Base-by-base conservation (phyloP, 2,797 vertebrate species). In the Zalophus californianus region DNA sequence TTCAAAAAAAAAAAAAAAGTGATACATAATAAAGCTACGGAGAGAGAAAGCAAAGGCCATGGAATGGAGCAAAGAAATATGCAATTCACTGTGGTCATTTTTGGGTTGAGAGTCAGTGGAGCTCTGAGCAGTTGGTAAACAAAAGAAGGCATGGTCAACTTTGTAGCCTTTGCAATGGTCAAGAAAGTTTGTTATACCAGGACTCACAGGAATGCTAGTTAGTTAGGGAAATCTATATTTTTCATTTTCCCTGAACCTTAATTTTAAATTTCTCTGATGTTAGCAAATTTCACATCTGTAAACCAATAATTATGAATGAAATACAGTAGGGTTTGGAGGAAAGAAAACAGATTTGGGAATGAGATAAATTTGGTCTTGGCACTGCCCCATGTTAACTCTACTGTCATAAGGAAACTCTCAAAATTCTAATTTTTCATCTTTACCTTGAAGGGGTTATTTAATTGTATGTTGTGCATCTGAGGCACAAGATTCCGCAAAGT, bases 221-320 rank as follows among this genome's bases (percentile, higher is more conserved):
- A 85, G 10, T 41, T 50, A 85, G 4, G 18, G 27, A 41, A 41
- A 87, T 5, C 7, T 83, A 41, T 66, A 52, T 52, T 82, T 89
- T 54, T 13, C 27, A 20, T 9, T 44, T 62, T 89, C 75, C 35
- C 10, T 83, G 70, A 16, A 66, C 11, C 54, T 91, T 58, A 62
- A 73, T 38, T 86, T 95, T 58, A 84, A 62, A 38, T 91, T 80
- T 77, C 56, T 90, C 16, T 18, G 5, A 23, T 83, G 16, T 78
- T 10, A 92, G 18, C n/a, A 90, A 50, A 68, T 41, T 75, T 80
- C 20, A 88, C 16, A 75, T 54, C 73, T 89, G 2, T 48, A 21
- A 78, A 66, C 83, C 48, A 93, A 27, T 92, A 85, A 70, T 78
- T 86, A 27, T 60, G 25, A 32, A 87, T 75, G 14, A 91, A 87